Base-by-base conservation (phyloP, 2,113 vertebrate genomes). In the Oreochromis tanganicae region DNA sequence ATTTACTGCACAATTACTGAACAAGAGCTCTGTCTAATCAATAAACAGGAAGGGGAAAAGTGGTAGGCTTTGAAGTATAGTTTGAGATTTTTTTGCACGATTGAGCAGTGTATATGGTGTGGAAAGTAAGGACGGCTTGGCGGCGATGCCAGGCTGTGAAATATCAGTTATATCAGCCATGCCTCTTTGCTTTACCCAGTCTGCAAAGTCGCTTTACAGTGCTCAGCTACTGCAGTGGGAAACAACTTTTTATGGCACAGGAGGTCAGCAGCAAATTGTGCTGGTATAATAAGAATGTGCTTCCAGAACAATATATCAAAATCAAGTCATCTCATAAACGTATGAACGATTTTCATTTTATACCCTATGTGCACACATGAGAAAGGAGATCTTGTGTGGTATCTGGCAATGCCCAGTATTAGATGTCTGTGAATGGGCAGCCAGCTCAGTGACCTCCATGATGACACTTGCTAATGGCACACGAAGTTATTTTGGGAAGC, bases 1-100 rank as follows among this genome's bases (percentile, higher is more conserved):
- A 95, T 96, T 95, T 95, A 93, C 93, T 91, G 91, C 94, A 94
- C 94, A 94, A 94, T 95, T 94, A 95, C 94, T 91, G 91, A 95
- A 95, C 93, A 92, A 94, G 94, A 93, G 93, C 88, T 89, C 89
- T 82, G 81, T 87, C 85, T 93, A 92, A 95, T 96, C 95, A 93
- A 96, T 96, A 95, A 94, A 93, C 93, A 93, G 93, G 89, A 94
- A 95, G 88, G 85, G 91, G 90, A 48, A 92, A 93, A 93, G 94
- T 92, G 91, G 89, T 88, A 88, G 82, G 84, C 93, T 96, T 95
- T 95, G 94, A 94, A 94, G 93, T 89, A 91, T 85, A 94, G 93
- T 93, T 94, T 94, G 78, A 88, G 87, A 93, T 92, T 90, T 92
- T 90, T 90, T 90, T 94, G 91, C 92, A 89, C 86, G 79, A 90